These are phyloP conservation scores for Dolichomitus sp. DNA, from an alignment of 2,888 invertebrate species.

Conservation along the genomic window DNA sequence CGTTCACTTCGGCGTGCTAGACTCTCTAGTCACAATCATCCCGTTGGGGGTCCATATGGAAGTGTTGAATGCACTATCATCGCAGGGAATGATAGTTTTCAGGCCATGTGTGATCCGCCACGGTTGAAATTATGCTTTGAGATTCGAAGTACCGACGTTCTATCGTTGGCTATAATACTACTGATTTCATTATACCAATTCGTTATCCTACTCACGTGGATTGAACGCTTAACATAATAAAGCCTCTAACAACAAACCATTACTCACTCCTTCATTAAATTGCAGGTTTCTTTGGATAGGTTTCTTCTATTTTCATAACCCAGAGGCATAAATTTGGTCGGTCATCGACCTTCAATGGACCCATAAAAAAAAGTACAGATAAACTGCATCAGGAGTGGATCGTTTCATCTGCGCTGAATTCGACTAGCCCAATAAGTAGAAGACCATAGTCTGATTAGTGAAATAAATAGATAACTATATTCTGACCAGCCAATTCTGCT, in stretches of 20 bases:
- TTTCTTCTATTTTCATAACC: not conserved
- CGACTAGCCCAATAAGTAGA: too few species aligned
- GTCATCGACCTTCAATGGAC: too few species aligned
- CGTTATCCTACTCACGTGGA: not conserved
- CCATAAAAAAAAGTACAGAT: too few species aligned
- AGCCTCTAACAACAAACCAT: not conserved
- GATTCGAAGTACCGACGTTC: conserved; percentile 4
- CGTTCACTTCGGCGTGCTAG: not conserved
- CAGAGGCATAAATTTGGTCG: too few species aligned
- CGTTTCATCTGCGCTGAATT: too few species aligned
- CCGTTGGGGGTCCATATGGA: not conserved
- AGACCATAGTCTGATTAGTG: too few species aligned
- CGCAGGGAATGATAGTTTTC: not conserved
- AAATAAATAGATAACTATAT: too few species aligned
- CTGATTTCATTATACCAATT: conserved; percentile 2
- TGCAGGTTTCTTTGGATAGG: not conserved
- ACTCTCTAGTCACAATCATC: not conserved
- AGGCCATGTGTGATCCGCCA: not conserved
- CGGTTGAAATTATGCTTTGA: not conserved
- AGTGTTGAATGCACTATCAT: not conserved
- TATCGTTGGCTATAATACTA: not conserved
- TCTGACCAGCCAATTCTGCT: too few species aligned
- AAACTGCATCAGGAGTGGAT: too few species aligned
- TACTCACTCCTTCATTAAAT: not conserved
- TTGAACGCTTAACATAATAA: not conserved